Evolutionary conservation across 2,797 vertebrate species (phyloP).

Genomic region (Tadarida brasiliensis): DNA sequence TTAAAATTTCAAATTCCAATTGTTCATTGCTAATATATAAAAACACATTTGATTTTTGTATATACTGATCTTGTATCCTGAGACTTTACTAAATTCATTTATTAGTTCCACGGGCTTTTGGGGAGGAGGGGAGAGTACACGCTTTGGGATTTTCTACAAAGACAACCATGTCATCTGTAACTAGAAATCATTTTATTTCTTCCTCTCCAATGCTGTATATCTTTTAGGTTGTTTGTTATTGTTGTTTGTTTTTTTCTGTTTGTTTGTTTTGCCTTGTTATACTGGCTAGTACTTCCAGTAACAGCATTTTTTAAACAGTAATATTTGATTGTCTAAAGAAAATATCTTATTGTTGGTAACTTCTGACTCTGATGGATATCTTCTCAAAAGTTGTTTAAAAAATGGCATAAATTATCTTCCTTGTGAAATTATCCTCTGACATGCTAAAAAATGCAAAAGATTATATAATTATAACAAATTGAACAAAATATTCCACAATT

Average conservation of each 20-base stretch:
- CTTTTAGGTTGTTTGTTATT: neutral
- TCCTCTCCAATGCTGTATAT: neutral
- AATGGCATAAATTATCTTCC: neutral
- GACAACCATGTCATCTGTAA: neutral
- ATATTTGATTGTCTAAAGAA: conserved; percentile 24
- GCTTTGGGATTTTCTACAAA: conserved; percentile 9
- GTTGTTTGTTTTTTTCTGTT: neutral
- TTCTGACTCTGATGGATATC: neutral
- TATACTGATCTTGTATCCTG: neutral
- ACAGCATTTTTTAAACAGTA: neutral
- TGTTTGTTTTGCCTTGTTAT: neutral
- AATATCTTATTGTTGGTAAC: neutral
- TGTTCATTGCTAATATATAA: neutral
- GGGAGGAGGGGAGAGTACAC: neutral
- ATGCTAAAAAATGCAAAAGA: neutral
- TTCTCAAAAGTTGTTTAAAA: conserved; percentile 32
- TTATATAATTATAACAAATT: neutral
- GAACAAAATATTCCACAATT: neutral
- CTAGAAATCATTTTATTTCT: neutral
- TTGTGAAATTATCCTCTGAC: neutral
- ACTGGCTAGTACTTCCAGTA: neutral
- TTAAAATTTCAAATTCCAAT: neutral
- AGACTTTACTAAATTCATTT: neutral
- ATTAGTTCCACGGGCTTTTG: neutral
- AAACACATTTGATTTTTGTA: neutral